These are phyloP conservation scores for Dioctria rufipes DNA, from an alignment of 2,888 invertebrate genomes.

Conservation along the genomic window DNA sequence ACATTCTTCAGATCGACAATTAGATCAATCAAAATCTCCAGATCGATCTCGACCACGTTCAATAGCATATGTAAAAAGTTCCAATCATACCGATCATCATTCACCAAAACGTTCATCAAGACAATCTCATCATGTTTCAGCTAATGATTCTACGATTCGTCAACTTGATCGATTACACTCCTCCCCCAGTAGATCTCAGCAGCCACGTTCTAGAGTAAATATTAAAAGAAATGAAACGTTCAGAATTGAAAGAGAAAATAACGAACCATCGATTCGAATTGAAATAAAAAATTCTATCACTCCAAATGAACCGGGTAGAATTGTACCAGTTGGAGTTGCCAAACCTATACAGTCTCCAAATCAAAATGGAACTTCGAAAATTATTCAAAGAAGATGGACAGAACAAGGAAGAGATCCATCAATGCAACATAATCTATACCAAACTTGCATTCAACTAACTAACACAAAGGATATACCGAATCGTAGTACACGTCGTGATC, in stretches of 20 bases:
- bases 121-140: too few relatives aligned
- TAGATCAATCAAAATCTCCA: not conserved
- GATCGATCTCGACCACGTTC: not conserved
- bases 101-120: not conserved
- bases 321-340: conserved; percentile 70
- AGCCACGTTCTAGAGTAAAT: conserved; percentile 33
- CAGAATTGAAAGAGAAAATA: conserved; percentile 60
- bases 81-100: not conserved
- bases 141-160: too few relatives aligned
- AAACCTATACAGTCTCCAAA: conserved; percentile 66
- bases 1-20: too few relatives aligned
- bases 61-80: too few relatives aligned
- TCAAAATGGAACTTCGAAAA: conserved; percentile 16
- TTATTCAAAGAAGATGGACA: conserved; percentile 48
- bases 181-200: not conserved
- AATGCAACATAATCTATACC: conserved; percentile 35
- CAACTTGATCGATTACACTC: not conserved
- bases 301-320: conserved; percentile 67
- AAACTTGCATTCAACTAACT: conserved; percentile 49
- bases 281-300: conserved; percentile 70
- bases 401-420: not conserved
- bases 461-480: not conserved
- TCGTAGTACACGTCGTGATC: not conserved
- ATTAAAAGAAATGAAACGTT: conserved; percentile 60
- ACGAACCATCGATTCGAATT: conserved; percentile 67